Conservation (phyloP, 2,797 vertebrate species). For the Decapterus maruadsi region DNA sequence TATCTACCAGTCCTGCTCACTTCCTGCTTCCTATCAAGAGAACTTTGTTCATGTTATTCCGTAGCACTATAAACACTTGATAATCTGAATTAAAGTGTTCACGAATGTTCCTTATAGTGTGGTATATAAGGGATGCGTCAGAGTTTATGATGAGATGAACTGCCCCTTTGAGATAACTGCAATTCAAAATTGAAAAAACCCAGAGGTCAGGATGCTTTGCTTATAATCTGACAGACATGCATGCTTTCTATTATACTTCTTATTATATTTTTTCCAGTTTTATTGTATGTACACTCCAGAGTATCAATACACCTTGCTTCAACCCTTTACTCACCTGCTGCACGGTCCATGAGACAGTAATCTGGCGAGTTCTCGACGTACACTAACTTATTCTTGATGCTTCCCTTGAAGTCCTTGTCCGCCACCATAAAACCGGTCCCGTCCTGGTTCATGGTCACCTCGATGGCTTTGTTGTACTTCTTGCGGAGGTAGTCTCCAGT, state of each 20-base stretch:
- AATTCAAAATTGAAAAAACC: neutral
- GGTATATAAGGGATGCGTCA: too few relatives aligned
- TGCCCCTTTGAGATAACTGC: neutral
- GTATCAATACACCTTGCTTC: neutral
- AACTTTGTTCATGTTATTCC: neutral
- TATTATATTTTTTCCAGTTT: neutral
- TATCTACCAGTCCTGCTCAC: neutral
- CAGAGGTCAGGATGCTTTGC: neutral
- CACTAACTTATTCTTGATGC: constrained; percentile 94
- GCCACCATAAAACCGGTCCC: constrained; percentile 95
- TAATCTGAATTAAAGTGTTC: neutral
- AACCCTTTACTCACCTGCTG: constrained; percentile 86
- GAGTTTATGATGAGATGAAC: too few relatives aligned
- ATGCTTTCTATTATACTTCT: neutral
- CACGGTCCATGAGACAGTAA: constrained; percentile 95
- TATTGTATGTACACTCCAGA: neutral
- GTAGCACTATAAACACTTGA: neutral
- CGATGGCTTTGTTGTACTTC: constrained; percentile 95
- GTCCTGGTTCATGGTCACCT: constrained; percentile 98
- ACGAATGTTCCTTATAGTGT: too few relatives aligned
- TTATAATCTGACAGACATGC: neutral
- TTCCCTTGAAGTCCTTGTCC: constrained; percentile 92
- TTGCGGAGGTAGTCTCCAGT: constrained; percentile 95
- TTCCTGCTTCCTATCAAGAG: neutral
- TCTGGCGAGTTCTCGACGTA: constrained; percentile 98